Evolutionary conservation across 1,140 invertebrate genomes (phyloP), one percentile per base, ranked within the genome.

Genomic region (Hetaerina americana): DNA sequence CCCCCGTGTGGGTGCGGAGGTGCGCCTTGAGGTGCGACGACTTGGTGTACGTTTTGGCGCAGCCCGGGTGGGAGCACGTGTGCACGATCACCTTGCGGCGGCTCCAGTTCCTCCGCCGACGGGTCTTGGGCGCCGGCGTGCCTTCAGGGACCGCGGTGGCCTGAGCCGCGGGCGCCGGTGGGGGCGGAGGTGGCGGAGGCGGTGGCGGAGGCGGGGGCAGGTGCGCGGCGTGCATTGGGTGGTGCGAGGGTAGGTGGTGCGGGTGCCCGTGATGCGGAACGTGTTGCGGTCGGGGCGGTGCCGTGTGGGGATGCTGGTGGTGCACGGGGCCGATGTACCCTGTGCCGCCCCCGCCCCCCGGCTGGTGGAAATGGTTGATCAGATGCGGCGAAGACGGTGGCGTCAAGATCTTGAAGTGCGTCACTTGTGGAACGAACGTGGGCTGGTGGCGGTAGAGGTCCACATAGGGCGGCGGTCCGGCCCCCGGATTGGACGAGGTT

Each of bases 21-120:
- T 90, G 89, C 8, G 89, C 88, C 77, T 90, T 90, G 49, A 90
- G 80, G 78, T 90, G 88, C 5, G 87, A 89, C 72, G 85, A 88
- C 77, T 90, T 90, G 12, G 85, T 87, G 80, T 89, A 90, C 6
- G 84, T 87, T 78, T 90, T 90, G 66, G 76, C 80, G 77, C 89
- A 90, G 26, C 85, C 86, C 0, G 84, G 83, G 78, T 87, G 80
- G 6, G 85, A 82, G 75, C 88, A 89, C 0, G 83, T 84, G 79
- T 88, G 87, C 8, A 81, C 84, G 5, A 85, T 85, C 71, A 85
- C 80, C 66, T 84, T 82, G 75, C 85, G 85, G 22, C 84, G 77
- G 8, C 84, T 84, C 81, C 84, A 84, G 0, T 82, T 80, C 22
- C 83, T 76, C 24, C 84, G 77, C 1, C 82, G 82, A 25, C 75